Evolutionary conservation across 2,888 invertebrate genomes (phyloP), one percentile per base, ranked within the genome.

Genomic region (Drosophila rellima): DNA sequence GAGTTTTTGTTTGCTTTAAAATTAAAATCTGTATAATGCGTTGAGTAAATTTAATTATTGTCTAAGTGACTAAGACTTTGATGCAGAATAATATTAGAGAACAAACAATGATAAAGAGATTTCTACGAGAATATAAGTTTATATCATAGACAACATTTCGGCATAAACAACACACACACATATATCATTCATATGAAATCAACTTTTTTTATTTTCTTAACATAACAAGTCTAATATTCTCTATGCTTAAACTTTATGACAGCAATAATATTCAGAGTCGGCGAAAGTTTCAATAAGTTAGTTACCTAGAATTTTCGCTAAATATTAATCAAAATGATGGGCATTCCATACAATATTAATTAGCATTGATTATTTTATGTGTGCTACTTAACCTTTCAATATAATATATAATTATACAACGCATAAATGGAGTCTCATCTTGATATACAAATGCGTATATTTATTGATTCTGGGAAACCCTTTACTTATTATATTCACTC

Each of bases 281-380:
- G 35, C 17, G 18, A 62, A 59, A 71, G 31, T 55, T 65, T n/a
- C 39, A 80, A 55, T 64, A 59, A 37, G 42, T 50, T 50, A 26
- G 50, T 65, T 55, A 44, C 13, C 20, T 26, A 11, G 44, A 37
- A 55, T 47, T 50, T 37, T 48, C 10, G 7, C 20, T 11, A 18
- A 37, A 37, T 37, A 8, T 10, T 39, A 7, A 15, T 1, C 3
- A 5, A 37, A 8, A 33, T 18, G 52, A 23, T 52, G 64, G 59
- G 64, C 52, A 39, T 40, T 50, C 4, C n/a, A 6, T n/a, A n/a
- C 15, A 11, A 20, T 4, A 20, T 39, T 39, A 3, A 10, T 39
- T 8, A 29, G 29, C 23, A 6, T 23, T 6, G 5, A 29, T 29
- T 29, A 8, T 29, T 29, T 7, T 29, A 29, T 29, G 2, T 29